phyloP scores from a whole-genome alignment of 2,888 invertebrate species.

The Chirona hameri region DNA sequence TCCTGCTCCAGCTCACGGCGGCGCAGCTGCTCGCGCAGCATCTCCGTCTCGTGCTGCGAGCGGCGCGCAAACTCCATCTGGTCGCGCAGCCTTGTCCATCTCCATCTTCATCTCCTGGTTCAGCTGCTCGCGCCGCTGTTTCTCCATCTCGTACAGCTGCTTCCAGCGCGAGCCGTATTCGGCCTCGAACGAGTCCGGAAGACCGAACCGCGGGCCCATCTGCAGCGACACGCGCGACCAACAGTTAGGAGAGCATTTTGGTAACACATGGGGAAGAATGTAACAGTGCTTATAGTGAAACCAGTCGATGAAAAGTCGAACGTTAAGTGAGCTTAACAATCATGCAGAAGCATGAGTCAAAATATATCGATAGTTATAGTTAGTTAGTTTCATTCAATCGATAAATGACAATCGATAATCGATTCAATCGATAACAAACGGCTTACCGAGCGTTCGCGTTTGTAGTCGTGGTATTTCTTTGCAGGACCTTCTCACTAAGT shows the following conservation, averaged over 20 bases:
- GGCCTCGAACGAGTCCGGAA: conserved; percentile 83
- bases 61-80: conserved; percentile 96
- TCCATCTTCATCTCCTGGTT: conserved; percentile 86
- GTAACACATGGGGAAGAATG: too few relatives aligned
- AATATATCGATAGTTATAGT: too few relatives aligned
- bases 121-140: conserved; percentile 81
- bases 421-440: too few relatives aligned
- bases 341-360: too few relatives aligned
- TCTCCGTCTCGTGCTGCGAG: conserved; percentile 95
- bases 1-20: conserved; percentile 82
- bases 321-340: too few relatives aligned
- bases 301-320: too few relatives aligned
- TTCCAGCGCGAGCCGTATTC: conserved; percentile 98
- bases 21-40: conserved; percentile 64
- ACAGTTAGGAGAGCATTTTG: too few relatives aligned
- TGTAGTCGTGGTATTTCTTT: conserved; percentile 74
- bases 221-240: too few relatives aligned
- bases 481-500: conserved; percentile 58
- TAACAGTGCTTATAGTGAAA: too few relatives aligned
- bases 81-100: conserved; percentile 86
- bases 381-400: too few relatives aligned
- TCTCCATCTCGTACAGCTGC: conserved; percentile 85
- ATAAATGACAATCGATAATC: too few relatives aligned
- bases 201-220: too few relatives aligned
- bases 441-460: conserved; percentile 70